phyloP scores from a whole-genome alignment of 2,113 vertebrate genomes.

The Calonectris borealis region DNA sequence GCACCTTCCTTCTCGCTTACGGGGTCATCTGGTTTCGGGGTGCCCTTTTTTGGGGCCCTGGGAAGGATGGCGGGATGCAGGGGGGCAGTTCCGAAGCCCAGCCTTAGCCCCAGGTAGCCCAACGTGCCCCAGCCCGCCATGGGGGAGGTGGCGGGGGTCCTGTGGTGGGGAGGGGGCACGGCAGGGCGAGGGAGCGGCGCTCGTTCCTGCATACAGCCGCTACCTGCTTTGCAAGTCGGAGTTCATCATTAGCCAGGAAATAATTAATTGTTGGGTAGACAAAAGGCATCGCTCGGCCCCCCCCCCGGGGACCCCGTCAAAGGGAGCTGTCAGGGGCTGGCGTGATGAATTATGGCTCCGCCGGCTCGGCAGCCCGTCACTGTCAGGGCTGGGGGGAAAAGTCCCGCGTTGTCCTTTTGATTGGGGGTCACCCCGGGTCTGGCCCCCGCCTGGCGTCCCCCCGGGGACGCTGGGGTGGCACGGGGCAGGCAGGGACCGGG shows the following conservation, averaged over 20 bases:
- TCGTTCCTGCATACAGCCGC: background rate
- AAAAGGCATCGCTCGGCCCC: constrained; percentile 55
- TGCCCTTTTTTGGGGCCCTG: rapidly evolving
- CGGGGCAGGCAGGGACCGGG: background rate
- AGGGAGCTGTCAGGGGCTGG: constrained; percentile 31
- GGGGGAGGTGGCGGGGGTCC: background rate
- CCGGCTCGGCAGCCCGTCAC: background rate
- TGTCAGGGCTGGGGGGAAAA: background rate
- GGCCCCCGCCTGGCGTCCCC: background rate
- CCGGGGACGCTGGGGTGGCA: rapidly evolving
- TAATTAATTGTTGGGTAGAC: constrained; percentile 76
- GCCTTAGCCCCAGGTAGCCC: background rate
- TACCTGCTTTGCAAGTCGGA: constrained; percentile 11
- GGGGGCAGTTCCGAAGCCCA: background rate
- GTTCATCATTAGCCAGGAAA: constrained; percentile 71
- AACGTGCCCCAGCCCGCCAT: rapidly evolving
- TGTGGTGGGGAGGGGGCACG: rapidly evolving
- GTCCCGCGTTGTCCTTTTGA: background rate
- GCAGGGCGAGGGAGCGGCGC: background rate
- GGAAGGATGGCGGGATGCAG: background rate
- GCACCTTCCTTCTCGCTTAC: background rate
- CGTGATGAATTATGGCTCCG: background rate
- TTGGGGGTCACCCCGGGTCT: background rate
- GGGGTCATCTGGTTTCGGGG: background rate
- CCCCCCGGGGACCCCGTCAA: constrained; percentile 29